phyloP scores from a whole-genome alignment of 2,113 vertebrate genomes.

The Perca schrenkii region DNA sequence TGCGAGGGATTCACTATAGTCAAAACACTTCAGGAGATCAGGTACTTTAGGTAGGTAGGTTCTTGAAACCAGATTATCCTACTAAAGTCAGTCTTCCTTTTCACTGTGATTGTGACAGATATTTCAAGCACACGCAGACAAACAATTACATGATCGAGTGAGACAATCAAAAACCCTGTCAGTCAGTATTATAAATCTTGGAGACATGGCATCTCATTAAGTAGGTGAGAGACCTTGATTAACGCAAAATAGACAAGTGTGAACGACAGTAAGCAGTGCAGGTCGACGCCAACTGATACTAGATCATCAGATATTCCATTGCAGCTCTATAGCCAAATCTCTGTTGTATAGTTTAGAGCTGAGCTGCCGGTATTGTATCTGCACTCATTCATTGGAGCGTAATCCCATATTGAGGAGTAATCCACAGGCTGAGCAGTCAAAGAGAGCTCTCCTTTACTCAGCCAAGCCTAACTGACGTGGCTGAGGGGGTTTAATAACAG shows the following conservation, averaged over 20 bases:
- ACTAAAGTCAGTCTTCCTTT: conserved; percentile 28
- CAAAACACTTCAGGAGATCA: conserved; percentile 17
- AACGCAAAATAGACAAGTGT: conserved; percentile 27
- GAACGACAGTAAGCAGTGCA: conserved; percentile 53
- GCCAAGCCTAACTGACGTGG: conserved; percentile 71
- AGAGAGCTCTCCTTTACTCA: conserved; percentile 74
- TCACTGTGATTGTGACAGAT: conserved; percentile 36
- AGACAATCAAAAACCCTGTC: conserved; percentile 28
- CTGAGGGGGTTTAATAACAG: conserved; percentile 58
- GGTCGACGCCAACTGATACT: conserved; percentile 41
- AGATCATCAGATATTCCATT: conserved; percentile 67
- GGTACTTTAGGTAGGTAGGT: neutral
- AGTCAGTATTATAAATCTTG: conserved; percentile 66
- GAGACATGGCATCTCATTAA: conserved; percentile 51
- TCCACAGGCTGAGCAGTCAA: conserved; percentile 78
- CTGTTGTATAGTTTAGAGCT: conserved; percentile 67
- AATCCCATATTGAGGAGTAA: conserved; percentile 85
- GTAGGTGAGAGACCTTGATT: conserved; percentile 48
- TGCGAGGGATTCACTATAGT: neutral
- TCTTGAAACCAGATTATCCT: conserved; percentile 35
- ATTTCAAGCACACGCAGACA: conserved; percentile 31
- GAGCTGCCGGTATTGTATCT: conserved; percentile 77
- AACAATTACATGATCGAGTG: conserved; percentile 18
- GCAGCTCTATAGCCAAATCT: conserved; percentile 65
- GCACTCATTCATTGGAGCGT: conserved; percentile 76